Percentiles rank a stretch among this genome's conserved stretches.
Evolutionary conservation across 2,797 vertebrate species (phyloP).

Genomic region (Spheniscus humboldti): DNA sequence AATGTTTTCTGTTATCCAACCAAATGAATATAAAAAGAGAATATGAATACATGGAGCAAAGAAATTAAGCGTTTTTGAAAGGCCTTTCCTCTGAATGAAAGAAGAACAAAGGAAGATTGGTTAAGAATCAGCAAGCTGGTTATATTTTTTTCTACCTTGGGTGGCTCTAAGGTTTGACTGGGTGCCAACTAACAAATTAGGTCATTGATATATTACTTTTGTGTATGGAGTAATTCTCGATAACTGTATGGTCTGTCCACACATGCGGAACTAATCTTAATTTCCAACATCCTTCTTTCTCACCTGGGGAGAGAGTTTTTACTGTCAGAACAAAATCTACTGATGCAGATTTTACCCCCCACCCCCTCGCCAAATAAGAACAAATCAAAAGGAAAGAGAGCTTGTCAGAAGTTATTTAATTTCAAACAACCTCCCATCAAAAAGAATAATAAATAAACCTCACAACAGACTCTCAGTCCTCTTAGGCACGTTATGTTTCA

Average conservation of each 20-base stretch:
- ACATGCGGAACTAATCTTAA: neutral
- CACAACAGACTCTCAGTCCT: neutral
- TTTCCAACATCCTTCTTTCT: neutral
- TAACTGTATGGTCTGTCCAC: neutral
- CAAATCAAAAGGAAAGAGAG: neutral
- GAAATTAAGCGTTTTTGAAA: conserved; percentile 43
- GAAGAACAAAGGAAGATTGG: conserved; percentile 4
- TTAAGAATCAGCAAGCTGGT: neutral
- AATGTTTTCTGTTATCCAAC: conserved; percentile 17
- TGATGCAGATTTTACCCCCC: neutral
- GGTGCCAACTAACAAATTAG: conserved; percentile 45
- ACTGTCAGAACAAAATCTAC: neutral
- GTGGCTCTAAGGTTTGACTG: conserved; percentile 37
- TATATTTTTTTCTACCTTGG: conserved; percentile 16
- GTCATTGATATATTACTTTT: conserved; percentile 2
- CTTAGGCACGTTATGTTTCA: neutral
- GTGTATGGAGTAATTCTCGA: neutral
- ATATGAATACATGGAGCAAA: conserved; percentile 1
- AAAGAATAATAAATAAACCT: neutral
- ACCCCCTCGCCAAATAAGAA: neutral
- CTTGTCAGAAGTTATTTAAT: neutral
- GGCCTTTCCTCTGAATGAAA: conserved; percentile 3
- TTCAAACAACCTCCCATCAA: neutral
- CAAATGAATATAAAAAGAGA: conserved; percentile 23
- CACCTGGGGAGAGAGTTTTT: neutral